A percentile compares a stretch with the other conserved stretches of the same genome.
Conservation (phyloP, 2,797 vertebrate genomes). For the Hyperoplus lanceolatus region DNA sequence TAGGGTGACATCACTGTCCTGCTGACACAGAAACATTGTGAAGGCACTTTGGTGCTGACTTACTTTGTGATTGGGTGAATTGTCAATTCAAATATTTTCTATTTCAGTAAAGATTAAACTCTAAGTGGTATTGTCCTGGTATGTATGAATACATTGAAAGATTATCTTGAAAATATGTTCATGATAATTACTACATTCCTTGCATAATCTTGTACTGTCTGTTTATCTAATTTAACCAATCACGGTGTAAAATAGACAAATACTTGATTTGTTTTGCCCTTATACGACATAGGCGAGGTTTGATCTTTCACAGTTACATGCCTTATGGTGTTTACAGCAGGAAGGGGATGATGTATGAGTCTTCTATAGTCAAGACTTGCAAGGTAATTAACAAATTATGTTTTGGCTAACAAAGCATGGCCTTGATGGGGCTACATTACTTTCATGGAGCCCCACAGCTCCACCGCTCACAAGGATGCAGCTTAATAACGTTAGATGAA, state of each 20-base stretch:
- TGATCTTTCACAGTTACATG: slow-evolving; percentile 65
- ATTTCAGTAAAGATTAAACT: background rate
- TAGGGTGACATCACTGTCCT: background rate
- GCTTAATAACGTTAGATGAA: slow-evolving; percentile 82
- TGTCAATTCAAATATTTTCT: background rate
- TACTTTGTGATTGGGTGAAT: background rate
- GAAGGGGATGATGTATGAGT: slow-evolving; percentile 76
- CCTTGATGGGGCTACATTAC: slow-evolving; percentile 74
- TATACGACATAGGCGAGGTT: slow-evolving; percentile 55
- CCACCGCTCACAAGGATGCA: slow-evolving; percentile 65
- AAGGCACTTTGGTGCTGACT: background rate
- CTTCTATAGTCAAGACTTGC: slow-evolving; percentile 61
- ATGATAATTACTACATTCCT: background rate
- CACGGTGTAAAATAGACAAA: slow-evolving; percentile 1
- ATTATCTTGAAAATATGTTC: background rate
- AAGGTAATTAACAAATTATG: slow-evolving; percentile 85
- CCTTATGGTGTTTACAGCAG: slow-evolving; percentile 82
- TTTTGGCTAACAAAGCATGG: slow-evolving; percentile 79
- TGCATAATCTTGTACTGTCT: background rate
- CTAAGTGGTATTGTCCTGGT: background rate
- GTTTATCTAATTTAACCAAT: background rate
- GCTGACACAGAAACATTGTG: background rate
- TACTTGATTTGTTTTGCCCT: slow-evolving; percentile 58
- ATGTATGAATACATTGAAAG: background rate
- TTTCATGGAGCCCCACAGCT: slow-evolving; percentile 72